A percentile compares a stretch with the other conserved stretches of the same genome.
These are phyloP conservation scores for Trichechus manatus DNA, from an alignment of 2,113 vertebrate genomes.

Conservation along the genomic window DNA sequence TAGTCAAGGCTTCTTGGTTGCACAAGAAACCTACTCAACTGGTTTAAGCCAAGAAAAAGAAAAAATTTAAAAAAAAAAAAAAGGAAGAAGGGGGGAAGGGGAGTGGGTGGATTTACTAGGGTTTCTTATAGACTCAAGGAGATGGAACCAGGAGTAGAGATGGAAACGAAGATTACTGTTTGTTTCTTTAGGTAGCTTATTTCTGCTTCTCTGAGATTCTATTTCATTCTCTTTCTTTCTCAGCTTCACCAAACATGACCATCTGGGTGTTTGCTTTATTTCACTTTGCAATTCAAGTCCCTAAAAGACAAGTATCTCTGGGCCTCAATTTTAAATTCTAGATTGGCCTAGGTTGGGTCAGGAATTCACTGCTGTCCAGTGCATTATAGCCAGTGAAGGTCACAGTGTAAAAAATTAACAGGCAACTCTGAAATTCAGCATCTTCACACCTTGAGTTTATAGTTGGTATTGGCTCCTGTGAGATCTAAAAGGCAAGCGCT, in stretches of 20 bases:
- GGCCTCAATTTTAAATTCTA: neutral
- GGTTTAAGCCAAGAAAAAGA: neutral
- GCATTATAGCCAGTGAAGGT: neutral
- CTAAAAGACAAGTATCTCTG: neutral
- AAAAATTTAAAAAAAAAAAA: neutral
- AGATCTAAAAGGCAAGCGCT: constrained; percentile 3
- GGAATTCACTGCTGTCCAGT: neutral
- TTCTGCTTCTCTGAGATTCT: neutral
- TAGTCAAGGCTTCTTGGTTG: neutral
- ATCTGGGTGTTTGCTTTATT: neutral
- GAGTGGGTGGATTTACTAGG: neutral
- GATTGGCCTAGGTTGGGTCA: neutral
- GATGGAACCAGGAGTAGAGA: neutral
- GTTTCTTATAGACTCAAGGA: neutral
- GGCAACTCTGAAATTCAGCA: neutral
- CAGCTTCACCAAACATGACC: neutral
- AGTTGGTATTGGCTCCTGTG: neutral
- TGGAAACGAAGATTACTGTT: neutral
- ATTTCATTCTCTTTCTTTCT: neutral
- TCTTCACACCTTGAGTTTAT: neutral
- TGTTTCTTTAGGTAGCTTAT: neutral
- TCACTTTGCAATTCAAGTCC: neutral
- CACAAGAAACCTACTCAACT: constrained; percentile 34
- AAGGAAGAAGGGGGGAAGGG: neutral
- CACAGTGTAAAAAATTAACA: neutral